phyloP scores from a whole-genome alignment of 2,888 invertebrate species.

The Antheraea assamensis region DNA sequence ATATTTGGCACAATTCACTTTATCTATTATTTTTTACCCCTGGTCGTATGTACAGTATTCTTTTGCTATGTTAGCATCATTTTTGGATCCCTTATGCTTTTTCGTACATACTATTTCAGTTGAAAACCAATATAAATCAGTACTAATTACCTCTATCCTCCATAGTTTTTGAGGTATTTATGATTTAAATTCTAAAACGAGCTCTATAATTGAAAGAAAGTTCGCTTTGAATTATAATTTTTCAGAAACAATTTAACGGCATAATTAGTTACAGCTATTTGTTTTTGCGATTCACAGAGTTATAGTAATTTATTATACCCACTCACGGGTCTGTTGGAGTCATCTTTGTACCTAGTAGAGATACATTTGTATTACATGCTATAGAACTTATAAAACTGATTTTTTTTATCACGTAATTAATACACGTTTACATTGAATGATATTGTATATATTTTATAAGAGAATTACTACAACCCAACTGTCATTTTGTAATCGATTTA shows the following conservation, averaged over 20 bases:
- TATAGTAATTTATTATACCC: too few relatives aligned
- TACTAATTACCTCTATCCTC: neutral
- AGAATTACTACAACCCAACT: neutral
- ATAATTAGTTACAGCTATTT: too few relatives aligned
- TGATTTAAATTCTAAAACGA: neutral
- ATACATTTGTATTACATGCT: too few relatives aligned
- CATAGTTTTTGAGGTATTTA: neutral
- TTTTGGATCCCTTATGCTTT: neutral
- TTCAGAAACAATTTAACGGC: neutral
- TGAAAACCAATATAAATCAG: neutral
- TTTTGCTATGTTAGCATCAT: neutral
- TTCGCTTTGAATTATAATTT: neutral
- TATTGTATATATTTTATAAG: neutral
- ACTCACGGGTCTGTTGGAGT: too few relatives aligned
- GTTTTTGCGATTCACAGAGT: too few relatives aligned
- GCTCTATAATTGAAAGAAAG: neutral
- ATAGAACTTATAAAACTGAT: too few relatives aligned
- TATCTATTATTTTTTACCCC: neutral
- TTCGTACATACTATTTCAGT: neutral
- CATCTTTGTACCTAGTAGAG: too few relatives aligned
- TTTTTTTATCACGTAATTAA: too few relatives aligned
- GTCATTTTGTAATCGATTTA: neutral
- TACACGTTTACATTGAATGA: too few relatives aligned
- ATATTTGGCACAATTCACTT: neutral
- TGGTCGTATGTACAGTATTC: neutral